phyloP scores from a whole-genome alignment of 2,888 invertebrate species.

The Atethmia centrago region DNA sequence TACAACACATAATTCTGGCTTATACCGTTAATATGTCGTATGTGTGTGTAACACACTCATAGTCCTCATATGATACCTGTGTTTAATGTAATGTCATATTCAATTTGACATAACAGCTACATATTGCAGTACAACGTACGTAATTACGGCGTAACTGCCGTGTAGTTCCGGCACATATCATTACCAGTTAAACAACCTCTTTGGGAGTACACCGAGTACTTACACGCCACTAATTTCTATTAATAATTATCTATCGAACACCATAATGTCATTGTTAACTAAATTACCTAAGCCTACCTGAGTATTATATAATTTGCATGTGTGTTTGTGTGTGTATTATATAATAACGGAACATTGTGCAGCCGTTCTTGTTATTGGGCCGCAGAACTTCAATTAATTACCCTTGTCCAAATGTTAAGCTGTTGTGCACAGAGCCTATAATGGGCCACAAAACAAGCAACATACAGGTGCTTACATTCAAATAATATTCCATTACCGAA shows the following conservation, averaged over 20 bases:
- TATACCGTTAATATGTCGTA: background rate
- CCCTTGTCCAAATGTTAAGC: conserved; percentile 80
- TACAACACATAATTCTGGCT: background rate
- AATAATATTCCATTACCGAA: conserved; percentile 66
- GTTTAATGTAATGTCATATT: conserved; percentile 47
- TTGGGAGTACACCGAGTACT: conserved; percentile 66
- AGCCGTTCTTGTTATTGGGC: conserved; percentile 66
- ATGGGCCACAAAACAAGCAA: conserved; percentile 60
- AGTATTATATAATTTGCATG: conserved; percentile 61
- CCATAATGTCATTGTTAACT: conserved; percentile 61
- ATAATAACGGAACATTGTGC: conserved; percentile 53
- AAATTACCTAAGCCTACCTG: conserved; percentile 61
- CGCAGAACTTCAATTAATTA: conserved; percentile 80
- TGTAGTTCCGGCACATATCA: conserved; percentile 53
- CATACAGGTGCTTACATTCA: conserved; percentile 57
- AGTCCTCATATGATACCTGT: background rate
- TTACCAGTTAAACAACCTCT: conserved; percentile 57
- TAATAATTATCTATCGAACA: conserved; percentile 63
- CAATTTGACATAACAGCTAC: conserved; percentile 41
- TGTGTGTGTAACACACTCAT: background rate
- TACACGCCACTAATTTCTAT: conserved; percentile 71
- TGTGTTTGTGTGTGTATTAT: too few species aligned
- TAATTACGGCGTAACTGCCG: conserved; percentile 53
- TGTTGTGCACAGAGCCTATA: conserved; percentile 72
- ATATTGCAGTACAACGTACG: conserved; percentile 33